Conservation (phyloP, 2,888 invertebrate species). For the Heliconius cydno region DNA sequence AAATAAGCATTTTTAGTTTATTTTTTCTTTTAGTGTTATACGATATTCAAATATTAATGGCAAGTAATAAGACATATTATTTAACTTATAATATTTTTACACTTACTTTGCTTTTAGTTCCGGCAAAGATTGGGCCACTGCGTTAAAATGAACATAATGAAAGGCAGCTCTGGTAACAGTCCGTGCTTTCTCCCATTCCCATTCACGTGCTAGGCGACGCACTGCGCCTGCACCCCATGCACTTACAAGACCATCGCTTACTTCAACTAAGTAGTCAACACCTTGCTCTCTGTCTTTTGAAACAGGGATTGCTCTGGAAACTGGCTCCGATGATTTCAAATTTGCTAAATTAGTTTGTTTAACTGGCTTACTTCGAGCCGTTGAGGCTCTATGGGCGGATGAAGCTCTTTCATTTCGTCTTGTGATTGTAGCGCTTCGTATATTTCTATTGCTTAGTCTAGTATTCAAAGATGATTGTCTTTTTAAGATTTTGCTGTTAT, state of each 20-base stretch:
- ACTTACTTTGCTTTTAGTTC: slow-evolving; percentile 87
- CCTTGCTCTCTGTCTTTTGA: slow-evolving; percentile 90
- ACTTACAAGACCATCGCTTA: slow-evolving; percentile 91
- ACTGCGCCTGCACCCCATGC: slow-evolving; percentile 95
- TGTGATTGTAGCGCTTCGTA: slow-evolving; percentile 79
- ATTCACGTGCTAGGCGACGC: slow-evolving; percentile 90
- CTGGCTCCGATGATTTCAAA: slow-evolving; percentile 78
- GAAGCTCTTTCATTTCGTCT: slow-evolving; percentile 75
- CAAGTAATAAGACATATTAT: not conserved
- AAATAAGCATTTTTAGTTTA: not conserved
- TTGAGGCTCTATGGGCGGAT: slow-evolving; percentile 84
- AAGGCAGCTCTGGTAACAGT: slow-evolving; percentile 93
- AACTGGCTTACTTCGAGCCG: slow-evolving; percentile 84
- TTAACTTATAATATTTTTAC: not conserved
- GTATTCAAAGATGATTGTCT: slow-evolving; percentile 73
- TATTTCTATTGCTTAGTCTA: slow-evolving; percentile 69
- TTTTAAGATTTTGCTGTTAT: slow-evolving; percentile 68
- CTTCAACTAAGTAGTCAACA: slow-evolving; percentile 95
- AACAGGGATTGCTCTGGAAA: slow-evolving; percentile 74
- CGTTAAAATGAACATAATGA: slow-evolving; percentile 94
- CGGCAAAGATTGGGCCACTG: slow-evolving; percentile 88
- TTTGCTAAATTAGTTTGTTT: slow-evolving; percentile 71
- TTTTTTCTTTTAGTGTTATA: not conserved
- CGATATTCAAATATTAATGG: not conserved
- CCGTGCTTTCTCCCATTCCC: slow-evolving; percentile 90